Conservation (phyloP, 1,140 invertebrate genomes). For the Scaptomyza montana region DNA sequence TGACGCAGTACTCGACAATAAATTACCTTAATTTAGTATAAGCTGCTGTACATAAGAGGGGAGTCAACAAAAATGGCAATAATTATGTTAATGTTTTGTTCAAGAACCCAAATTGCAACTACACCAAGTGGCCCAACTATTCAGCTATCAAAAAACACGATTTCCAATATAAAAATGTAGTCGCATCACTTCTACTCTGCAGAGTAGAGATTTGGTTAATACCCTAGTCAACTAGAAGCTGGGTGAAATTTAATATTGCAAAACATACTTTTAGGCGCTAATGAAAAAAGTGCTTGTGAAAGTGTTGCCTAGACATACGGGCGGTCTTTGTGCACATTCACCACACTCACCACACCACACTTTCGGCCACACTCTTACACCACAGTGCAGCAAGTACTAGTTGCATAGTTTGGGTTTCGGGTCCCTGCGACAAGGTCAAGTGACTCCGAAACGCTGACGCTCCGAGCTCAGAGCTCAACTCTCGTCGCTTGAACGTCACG, state of each 20-base stretch:
- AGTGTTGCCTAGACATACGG: slow-evolving; percentile 75
- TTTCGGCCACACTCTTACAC: neutral
- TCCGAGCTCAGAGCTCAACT: slow-evolving; percentile 16
- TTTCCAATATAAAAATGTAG: no score
- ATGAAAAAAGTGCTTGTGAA: slow-evolving; percentile 78
- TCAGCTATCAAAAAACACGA: no score
- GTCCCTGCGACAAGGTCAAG: slow-evolving; percentile 64
- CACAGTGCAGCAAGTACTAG: neutral
- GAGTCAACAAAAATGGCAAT: no score
- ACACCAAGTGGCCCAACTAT: no score
- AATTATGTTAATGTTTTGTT: no score
- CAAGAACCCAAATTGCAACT: no score
- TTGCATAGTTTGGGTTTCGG: neutral
- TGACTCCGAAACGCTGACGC: slow-evolving; percentile 26
- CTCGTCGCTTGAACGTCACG: slow-evolving; percentile 34
- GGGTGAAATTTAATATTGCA: slow-evolving; percentile 35
- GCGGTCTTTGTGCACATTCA: slow-evolving; percentile 32
- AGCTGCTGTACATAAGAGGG: slow-evolving; percentile 8
- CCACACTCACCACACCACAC: neutral
- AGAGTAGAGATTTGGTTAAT: no score
- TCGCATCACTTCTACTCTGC: no score
- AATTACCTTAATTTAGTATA: slow-evolving; percentile 79
- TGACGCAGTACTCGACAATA: slow-evolving; percentile 60
- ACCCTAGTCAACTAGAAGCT: no score
- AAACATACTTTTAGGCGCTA: slow-evolving; percentile 74